Evolutionary conservation across 2,888 invertebrate genomes (phyloP).

Genomic region (Cephus rjabovi): DNA sequence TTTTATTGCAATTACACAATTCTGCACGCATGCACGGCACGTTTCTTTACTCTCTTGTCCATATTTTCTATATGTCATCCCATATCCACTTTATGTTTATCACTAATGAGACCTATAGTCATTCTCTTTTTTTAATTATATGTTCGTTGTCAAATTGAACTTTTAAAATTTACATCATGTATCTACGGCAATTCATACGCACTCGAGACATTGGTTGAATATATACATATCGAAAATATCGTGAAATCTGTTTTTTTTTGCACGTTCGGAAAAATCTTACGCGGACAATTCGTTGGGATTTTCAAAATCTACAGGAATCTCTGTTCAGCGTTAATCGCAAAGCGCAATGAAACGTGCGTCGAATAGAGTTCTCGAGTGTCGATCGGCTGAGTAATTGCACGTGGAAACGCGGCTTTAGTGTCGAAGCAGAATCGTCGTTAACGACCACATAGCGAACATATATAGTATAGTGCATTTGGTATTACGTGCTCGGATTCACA

Average conservation of each 20-base stretch:
- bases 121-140: not conserved
- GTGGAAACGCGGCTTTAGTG: conserved; percentile 12
- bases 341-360: not conserved
- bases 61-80: conserved; percentile 8
- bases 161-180: not conserved
- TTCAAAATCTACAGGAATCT: too few relatives aligned
- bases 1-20: conserved; percentile 15
- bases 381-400: conserved; percentile 1
- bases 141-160: not conserved
- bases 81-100: not conserved
- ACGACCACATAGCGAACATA: conserved; percentile 16
- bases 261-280: too few relatives aligned
- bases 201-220: too few relatives aligned
- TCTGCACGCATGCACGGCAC: conserved; percentile 31
- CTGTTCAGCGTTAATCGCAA: too few relatives aligned
- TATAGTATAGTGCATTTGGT: not conserved
- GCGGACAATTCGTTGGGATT: too few relatives aligned
- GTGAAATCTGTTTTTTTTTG: too few relatives aligned
- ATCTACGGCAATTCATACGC: too few relatives aligned
- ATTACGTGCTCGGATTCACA: too few relatives aligned
- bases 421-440: conserved; percentile 4
- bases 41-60: conserved; percentile 18
- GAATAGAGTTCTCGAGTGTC: not conserved
- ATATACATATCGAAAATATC: too few relatives aligned
- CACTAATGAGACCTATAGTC: not conserved